phyloP scores from a whole-genome alignment of 2,797 vertebrate genomes.

The Urophycis tenuis region DNA sequence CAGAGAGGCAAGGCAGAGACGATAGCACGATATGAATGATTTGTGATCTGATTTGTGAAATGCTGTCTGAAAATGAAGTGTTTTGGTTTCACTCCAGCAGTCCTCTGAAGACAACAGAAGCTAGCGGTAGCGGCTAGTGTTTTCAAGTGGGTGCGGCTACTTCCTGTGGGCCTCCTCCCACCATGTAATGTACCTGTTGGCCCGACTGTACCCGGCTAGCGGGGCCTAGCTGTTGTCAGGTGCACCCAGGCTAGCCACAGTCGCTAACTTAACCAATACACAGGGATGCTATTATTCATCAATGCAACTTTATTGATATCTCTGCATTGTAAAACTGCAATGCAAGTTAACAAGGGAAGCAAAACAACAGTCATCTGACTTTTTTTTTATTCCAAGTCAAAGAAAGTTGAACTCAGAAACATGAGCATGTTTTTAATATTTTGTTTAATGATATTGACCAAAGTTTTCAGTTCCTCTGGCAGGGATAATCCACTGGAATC shows the following conservation, averaged over 20 bases:
- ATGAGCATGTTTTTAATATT: background rate
- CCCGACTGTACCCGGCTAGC: background rate
- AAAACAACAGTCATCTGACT: background rate
- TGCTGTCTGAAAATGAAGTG: background rate
- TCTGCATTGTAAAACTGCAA: too few relatives aligned
- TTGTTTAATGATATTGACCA: background rate
- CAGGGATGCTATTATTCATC: too few relatives aligned
- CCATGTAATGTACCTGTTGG: background rate
- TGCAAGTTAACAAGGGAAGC: too few relatives aligned
- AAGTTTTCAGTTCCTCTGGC: background rate
- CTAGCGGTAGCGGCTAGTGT: background rate
- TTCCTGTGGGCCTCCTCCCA: background rate
- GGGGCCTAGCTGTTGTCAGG: too few relatives aligned
- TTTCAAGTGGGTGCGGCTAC: background rate
- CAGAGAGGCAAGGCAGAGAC: conserved; percentile 19
- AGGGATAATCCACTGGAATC: background rate
- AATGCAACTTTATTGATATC: too few relatives aligned
- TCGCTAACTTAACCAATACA: too few relatives aligned
- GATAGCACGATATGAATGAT: conserved; percentile 27
- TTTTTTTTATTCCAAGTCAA: background rate
- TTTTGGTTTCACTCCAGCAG: background rate
- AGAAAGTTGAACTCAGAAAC: background rate
- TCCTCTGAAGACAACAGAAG: background rate
- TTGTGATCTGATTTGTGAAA: background rate
- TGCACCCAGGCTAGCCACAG: too few relatives aligned